Evolutionary conservation across 2,113 vertebrate species (phyloP).

Genomic region (Pelmatolapia mariae): DNA sequence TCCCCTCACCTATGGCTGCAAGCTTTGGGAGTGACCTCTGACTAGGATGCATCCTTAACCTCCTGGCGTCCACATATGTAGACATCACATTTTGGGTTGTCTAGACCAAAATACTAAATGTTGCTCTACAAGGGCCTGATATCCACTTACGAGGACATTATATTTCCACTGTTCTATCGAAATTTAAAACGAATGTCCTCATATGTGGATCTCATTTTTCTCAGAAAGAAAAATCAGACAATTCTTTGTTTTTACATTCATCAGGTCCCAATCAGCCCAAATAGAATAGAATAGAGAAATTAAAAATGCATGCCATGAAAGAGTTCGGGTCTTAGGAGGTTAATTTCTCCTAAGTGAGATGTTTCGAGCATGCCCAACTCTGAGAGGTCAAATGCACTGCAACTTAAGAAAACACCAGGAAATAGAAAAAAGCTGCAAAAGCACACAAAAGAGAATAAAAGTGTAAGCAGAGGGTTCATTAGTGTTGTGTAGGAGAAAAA

Average conservation of each 20-base stretch:
- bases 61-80: neutral
- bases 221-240: rapidly evolving
- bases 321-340: rapidly evolving
- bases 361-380: rapidly evolving
- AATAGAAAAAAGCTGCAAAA: neutral
- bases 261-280: neutral
- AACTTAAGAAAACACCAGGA: neutral
- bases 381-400: neutral
- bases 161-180: rapidly evolving
- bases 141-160: neutral
- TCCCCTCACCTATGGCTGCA: rapidly evolving
- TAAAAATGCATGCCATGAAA: neutral
- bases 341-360: neutral
- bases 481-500: neutral
- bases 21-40: neutral
- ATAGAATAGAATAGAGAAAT: neutral
- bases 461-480: neutral
- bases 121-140: neutral
- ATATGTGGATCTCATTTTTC: neutral
- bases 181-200: neutral
- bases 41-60: neutral
- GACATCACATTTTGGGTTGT: neutral
- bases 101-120: neutral
- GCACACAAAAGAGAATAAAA: neutral
- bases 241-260: neutral